Evolutionary conservation across 2,113 vertebrate species (phyloP).

Genomic region (Phalacrocorax brasilianus): DNA sequence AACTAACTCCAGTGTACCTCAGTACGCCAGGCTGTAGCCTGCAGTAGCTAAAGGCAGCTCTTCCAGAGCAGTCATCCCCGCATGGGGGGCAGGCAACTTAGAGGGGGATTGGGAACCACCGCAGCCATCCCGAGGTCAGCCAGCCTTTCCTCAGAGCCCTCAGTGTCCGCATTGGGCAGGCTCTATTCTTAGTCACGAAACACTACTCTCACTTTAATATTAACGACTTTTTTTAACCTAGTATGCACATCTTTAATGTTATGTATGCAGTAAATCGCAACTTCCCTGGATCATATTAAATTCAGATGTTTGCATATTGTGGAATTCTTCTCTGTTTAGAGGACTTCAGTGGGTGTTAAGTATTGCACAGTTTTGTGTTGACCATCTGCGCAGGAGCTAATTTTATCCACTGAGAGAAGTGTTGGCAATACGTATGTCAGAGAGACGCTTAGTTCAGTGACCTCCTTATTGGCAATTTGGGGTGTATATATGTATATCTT

Average conservation of each 20-base stretch:
- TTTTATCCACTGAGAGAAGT: not conserved
- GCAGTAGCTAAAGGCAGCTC: not conserved
- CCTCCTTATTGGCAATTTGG: not conserved
- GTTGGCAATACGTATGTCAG: not conserved
- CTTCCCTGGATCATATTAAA: not conserved
- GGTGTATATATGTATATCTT: not conserved
- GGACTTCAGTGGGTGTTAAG: not conserved
- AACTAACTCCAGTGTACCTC: not conserved
- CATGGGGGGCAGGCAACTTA: not conserved
- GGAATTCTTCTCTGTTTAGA: not conserved
- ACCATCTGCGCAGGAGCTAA: not conserved
- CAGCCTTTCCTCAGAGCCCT: not conserved
- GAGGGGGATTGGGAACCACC: not conserved
- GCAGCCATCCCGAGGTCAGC: not conserved
- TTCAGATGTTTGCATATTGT: not conserved
- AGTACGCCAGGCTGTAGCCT: not conserved
- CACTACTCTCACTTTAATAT: not conserved
- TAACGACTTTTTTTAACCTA: not conserved
- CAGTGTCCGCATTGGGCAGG: rapidly evolving
- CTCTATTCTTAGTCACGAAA: not conserved
- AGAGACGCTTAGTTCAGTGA: not conserved
- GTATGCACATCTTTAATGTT: not conserved
- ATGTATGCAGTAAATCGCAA: rapidly evolving
- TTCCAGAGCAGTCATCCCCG: not conserved
- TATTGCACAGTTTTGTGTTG: not conserved